Base-by-base conservation (phyloP, 2,113 vertebrate species). In the Takifugu flavidus region DNA sequence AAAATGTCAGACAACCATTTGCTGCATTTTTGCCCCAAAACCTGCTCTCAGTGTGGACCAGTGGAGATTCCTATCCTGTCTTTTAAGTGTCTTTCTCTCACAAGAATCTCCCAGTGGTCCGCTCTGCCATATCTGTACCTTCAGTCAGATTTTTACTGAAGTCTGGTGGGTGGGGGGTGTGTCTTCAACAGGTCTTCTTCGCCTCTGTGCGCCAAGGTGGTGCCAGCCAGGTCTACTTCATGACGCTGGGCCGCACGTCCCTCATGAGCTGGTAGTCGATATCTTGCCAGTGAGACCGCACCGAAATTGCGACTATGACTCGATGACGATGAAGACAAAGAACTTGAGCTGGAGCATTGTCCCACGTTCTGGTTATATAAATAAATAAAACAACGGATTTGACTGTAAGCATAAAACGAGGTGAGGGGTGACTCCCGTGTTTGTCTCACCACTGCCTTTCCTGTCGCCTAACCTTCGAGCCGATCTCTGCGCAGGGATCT, bases 151-250 rank as follows among this genome's bases (percentile, higher is more conserved):
- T 45, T 45, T 45, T 13, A 14, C 11, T 45, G 14, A 45, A 13
- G 44, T 13, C 44, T 12, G 44, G 14, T 2, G 14, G 44, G 3
- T 45, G 4, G 14, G 44, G 3, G 11, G 4, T 45, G 12, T 45
- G 8, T 45, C 11, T 46, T 46, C 45, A 46, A 14, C 65, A 91
- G 89, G 89, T 91, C 31, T 91, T 91, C 80, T 91, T 91, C 11
- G 89, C 89, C 42, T 91, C 89, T 0, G 89, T 91, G 72, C 89
- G 89, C 4, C 75, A 62, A 0, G 89, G 89, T 25, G 89, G 89
- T 4, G 87, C 88, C 73, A 90, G 88, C 67, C 89, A 91, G 77
- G 89, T 91, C 2, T 91, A 91, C 57, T 91, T 91, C 56, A 91
- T 91, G 89, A 91, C 89, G n/a, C 80, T 91, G 72, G 88, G 87